Evolutionary conservation across 1,140 invertebrate genomes (phyloP).

Genomic region (Psix sp.): DNA sequence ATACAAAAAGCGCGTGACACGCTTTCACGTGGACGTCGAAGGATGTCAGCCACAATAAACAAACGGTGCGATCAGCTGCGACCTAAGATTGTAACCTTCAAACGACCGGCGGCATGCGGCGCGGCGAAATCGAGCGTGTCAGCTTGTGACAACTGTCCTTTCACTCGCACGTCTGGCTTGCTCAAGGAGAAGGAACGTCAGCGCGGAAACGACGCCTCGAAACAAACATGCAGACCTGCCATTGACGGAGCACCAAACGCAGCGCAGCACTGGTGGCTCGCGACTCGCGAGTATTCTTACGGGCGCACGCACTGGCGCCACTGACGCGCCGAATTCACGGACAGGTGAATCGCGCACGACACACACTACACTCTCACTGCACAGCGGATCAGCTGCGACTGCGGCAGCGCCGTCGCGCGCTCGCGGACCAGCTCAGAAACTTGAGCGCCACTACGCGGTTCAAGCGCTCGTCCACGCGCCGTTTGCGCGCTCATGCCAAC

Average conservation of each 20-base stretch:
- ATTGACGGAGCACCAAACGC: constrained; percentile 42
- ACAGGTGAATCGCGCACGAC: constrained; percentile 46
- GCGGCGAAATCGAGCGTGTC: constrained; percentile 20
- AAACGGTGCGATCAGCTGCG: background rate
- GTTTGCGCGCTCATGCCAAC: background rate
- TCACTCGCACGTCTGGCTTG: constrained; percentile 10
- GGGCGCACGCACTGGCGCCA: constrained; percentile 39
- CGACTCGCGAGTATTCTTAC: constrained; percentile 11
- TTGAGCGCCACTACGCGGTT: constrained; percentile 29
- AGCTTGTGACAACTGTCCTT: constrained; percentile 16
- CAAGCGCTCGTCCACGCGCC: background rate
- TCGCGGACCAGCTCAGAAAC: no score
- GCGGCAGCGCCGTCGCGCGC: constrained; percentile 33
- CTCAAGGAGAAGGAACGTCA: constrained; percentile 29
- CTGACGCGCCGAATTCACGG: constrained; percentile 40
- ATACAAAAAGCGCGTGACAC: background rate
- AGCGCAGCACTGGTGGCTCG: constrained; percentile 24
- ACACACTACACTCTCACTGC: constrained; percentile 26
- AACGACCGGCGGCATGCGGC: constrained; percentile 19
- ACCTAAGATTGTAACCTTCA: constrained; percentile 19
- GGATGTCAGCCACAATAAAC: no score
- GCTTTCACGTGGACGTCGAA: constrained; percentile 2
- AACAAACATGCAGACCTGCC: background rate
- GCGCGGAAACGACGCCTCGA: background rate
- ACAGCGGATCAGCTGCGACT: constrained; percentile 70